Percentiles rank a stretch among this genome's conserved stretches.
Evolutionary conservation across 2,888 invertebrate genomes (phyloP).

Genomic region (Drosophila neutralis): DNA sequence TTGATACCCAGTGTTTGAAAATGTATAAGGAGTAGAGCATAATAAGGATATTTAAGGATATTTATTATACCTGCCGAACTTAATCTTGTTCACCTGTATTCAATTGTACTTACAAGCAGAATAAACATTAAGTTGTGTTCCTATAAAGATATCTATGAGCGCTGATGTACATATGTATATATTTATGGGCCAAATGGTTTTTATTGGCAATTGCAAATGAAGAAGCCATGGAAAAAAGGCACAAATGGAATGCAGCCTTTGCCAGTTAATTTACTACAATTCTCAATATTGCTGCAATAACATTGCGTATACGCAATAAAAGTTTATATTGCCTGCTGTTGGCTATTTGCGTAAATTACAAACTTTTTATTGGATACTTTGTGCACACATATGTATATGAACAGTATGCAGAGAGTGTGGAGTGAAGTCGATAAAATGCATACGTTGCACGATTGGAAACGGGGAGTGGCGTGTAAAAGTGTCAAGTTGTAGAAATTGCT

Average conservation of each 20-base stretch:
- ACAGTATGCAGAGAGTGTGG: background rate
- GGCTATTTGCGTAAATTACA: background rate
- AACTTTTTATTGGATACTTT: background rate
- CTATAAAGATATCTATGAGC: background rate
- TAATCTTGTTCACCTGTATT: background rate
- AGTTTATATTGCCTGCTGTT: background rate
- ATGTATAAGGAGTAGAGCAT: no score
- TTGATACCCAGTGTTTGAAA: background rate
- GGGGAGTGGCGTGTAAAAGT: conserved; percentile 43
- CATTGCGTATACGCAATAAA: conserved; percentile 48
- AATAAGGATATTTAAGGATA: background rate
- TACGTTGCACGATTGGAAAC: background rate
- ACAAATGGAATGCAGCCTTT: background rate
- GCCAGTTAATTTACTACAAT: background rate
- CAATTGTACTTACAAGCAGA: background rate
- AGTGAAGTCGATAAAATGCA: conserved; percentile 1
- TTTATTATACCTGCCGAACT: background rate
- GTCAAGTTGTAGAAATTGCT: conserved; percentile 59
- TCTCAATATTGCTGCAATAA: background rate
- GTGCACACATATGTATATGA: background rate
- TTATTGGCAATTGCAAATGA: background rate
- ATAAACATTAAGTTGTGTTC: background rate
- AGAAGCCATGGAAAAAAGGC: background rate
- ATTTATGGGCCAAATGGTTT: background rate
- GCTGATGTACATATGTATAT: no score